Conservation (phyloP, 2,888 invertebrate species). For the Drosophila helvetica region DNA sequence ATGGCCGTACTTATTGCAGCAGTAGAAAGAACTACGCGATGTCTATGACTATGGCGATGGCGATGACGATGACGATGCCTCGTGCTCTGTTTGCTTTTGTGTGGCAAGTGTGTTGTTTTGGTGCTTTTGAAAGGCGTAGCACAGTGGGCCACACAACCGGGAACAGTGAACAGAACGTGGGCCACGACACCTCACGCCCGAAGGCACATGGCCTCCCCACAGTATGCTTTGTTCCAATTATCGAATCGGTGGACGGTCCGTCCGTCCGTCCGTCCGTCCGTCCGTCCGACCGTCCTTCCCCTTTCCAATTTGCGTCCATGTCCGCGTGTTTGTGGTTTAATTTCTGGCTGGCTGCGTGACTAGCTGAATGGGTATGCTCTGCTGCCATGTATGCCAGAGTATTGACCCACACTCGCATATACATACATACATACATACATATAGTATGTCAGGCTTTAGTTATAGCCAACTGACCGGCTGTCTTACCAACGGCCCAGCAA, state of each 20-base stretch:
- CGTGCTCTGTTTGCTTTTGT: conserved; percentile 21
- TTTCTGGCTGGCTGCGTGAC: conserved; percentile 50
- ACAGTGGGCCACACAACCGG: conserved; percentile 21
- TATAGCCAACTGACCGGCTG: conserved; percentile 38
- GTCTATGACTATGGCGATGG: conserved; percentile 1
- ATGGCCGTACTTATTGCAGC: conserved; percentile 46
- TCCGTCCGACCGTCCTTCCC: conserved; percentile 24
- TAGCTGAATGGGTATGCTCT: conserved; percentile 12
- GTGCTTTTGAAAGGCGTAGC: background rate
- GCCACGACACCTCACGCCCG: too few species aligned
- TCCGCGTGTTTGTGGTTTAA: conserved; percentile 50
- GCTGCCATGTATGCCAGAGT: conserved; percentile 13
- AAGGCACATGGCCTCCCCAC: background rate
- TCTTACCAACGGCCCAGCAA: conserved; percentile 32
- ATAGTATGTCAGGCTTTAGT: background rate
- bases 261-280: background rate
- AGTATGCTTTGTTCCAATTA: conserved; percentile 29
- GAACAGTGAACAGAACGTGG: background rate
- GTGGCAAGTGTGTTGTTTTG: conserved; percentile 19
- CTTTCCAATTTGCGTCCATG: conserved; percentile 39
- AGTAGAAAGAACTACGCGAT: conserved; percentile 55
- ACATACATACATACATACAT: background rate
- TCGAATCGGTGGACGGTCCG: conserved; percentile 24
- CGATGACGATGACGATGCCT: conserved; percentile 22
- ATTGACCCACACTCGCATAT: conserved; percentile 1